Evolutionary conservation across 92 coral and sea anemone genomes (phyloP), one percentile per base, ranked within the genome.

Genomic region (Paramuricea clavata): DNA sequence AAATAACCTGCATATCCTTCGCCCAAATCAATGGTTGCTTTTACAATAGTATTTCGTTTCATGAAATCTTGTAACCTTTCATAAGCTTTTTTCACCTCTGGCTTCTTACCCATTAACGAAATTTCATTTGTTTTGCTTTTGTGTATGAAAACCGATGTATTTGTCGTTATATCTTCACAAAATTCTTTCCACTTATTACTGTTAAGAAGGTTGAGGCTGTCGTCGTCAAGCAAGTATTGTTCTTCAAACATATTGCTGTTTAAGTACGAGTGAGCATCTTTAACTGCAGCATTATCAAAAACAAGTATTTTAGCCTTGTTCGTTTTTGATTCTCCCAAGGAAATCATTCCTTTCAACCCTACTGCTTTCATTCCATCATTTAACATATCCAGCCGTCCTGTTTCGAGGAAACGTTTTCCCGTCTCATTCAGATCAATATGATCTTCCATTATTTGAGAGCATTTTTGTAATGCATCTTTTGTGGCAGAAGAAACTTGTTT

Each of bases 31-130:
- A 93, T 78, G 0, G 22, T 44, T 61, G 89, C 32, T 11, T 28
- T 81, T 13, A 91, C 69, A 42, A 95, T 89, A 43, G 95, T 91
- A 61, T 95, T 95, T 69, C 89, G 87, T 57, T 69, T 86, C 33
- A 95, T 74, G 79, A 95, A 95, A 16, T 56, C 36, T 21, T 81
- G 64, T 6, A 95, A 54, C n/a, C 34, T 35, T 62, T 31, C 31
- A 31, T 62, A 33, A 22, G 86, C 76, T 17, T 54, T n/a, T 21
- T 86, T 32, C 2, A 93, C 92, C 13, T 91, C 82, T 25, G 82
- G 87, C 62, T 61, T 76, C 75, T 74, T 44, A 7, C 98, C 95
- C n/a, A 84, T 88, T 44, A 95, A 42, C 81, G 83, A 89, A 22
- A 95, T n/a, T 22, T 85, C 85, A 34, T 21, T 67, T 23, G 64